Evolutionary conservation across 2,113 vertebrate genomes (phyloP).

Genomic region (Hydropotes inermis): DNA sequence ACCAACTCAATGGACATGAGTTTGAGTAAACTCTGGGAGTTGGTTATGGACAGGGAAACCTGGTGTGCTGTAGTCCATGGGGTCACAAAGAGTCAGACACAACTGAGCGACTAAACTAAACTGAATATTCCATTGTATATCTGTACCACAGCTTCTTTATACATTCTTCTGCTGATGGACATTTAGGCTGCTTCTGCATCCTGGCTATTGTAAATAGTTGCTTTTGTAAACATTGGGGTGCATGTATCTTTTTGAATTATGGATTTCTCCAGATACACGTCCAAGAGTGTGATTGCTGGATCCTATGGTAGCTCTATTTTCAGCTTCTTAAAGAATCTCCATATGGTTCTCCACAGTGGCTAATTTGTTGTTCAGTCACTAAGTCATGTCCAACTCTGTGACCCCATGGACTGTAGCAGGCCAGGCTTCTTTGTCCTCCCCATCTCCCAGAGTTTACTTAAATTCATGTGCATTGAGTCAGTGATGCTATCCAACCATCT

Average conservation of each 20-base stretch:
- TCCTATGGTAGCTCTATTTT: not conserved
- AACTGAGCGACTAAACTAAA: accelerated
- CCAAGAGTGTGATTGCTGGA: not conserved
- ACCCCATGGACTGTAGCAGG: not conserved
- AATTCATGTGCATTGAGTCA: not conserved
- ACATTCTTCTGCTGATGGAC: not conserved
- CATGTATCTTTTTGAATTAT: not conserved
- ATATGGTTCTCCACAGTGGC: not conserved
- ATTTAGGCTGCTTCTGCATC: not conserved
- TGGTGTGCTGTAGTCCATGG: not conserved
- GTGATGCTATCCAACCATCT: not conserved
- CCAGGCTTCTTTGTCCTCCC: not conserved
- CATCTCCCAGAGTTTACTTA: not conserved
- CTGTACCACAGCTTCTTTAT: not conserved
- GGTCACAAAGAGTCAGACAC: not conserved
- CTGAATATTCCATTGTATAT: not conserved
- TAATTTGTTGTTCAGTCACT: not conserved
- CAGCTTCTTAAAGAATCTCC: not conserved
- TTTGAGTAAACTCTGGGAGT: not conserved
- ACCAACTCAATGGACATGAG: accelerated
- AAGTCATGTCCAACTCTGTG: not conserved
- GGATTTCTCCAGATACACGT: not conserved
- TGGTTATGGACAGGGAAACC: not conserved
- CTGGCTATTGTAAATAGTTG: not conserved
- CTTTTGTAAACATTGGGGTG: not conserved